Percentiles rank a stretch among this genome's conserved stretches.
phyloP scores from a whole-genome alignment of 2,888 invertebrate genomes.

The Baccha elongata region DNA sequence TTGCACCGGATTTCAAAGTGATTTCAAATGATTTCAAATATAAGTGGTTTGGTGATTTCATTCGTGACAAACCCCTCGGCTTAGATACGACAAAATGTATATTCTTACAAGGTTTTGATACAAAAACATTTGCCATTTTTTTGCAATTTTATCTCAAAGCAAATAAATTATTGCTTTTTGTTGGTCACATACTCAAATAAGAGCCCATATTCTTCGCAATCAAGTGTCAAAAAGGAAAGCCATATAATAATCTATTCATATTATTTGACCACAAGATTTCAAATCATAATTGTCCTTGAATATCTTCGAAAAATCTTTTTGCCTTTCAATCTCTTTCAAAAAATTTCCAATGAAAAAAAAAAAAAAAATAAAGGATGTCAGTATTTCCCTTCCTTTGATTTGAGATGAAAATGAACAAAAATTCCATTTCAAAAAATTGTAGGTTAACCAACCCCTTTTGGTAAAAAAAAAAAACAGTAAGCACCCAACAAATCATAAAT shows the following conservation, averaged over 20 bases:
- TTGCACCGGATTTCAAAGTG: too few species aligned
- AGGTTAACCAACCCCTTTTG: neutral
- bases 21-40: too few species aligned
- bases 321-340: neutral
- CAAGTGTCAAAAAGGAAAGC: neutral
- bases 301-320: neutral
- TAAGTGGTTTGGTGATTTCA: too few species aligned
- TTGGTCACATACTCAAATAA: neutral
- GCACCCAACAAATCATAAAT: slow-evolving; percentile 47
- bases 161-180: neutral
- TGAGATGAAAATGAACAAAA: slow-evolving; percentile 3
- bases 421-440: neutral
- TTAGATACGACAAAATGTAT: too few species aligned
- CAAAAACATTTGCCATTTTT: too few species aligned
- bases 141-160: neutral
- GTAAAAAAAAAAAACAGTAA: slow-evolving; percentile 10
- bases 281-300: neutral
- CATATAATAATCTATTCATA: neutral
- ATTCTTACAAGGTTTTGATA: too few species aligned
- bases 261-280: neutral
- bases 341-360: neutral
- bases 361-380: neutral
- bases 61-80: too few species aligned
- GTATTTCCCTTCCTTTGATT: slow-evolving; percentile 21
- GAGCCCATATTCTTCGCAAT: neutral